Evolutionary conservation across 2,113 vertebrate genomes (phyloP).

Genomic region (Engystomops pustulosus): DNA sequence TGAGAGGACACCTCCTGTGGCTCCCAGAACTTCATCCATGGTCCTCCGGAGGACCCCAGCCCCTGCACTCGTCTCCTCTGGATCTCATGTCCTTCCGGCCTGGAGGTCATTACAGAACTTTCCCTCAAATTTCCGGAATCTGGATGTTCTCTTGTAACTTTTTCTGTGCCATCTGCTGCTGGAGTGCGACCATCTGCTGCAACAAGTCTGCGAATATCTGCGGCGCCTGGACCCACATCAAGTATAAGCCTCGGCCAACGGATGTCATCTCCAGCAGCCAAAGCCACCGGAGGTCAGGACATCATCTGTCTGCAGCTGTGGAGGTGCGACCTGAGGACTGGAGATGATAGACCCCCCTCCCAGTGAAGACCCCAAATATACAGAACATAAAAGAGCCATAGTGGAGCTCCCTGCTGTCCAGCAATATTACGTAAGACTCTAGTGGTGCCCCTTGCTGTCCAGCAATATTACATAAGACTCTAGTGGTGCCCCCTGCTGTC

Average conservation of each 20-base stretch:
- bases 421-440: no score
- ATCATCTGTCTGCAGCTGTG: background rate
- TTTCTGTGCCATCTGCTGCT: slow-evolving; percentile 30
- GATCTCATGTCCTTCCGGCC: background rate
- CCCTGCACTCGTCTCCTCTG: background rate
- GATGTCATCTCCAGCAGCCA: background rate
- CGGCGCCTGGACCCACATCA: background rate
- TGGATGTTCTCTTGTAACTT: slow-evolving; percentile 20
- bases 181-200: slow-evolving; percentile 34
- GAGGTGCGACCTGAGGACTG: no score
- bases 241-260: background rate
- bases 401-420: no score
- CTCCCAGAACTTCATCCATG: background rate
- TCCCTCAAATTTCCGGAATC: background rate
- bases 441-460: no score
- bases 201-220: slow-evolving; percentile 18
- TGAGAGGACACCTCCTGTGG: background rate
- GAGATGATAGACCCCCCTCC: no score
- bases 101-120: background rate
- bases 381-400: background rate
- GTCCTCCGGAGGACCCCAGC: background rate
- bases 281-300: background rate
- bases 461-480: no score
- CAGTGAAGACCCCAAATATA: background rate
- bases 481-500: no score